Evolutionary conservation across 2,888 invertebrate genomes (phyloP).

Genomic region (Heliconius ismenius): DNA sequence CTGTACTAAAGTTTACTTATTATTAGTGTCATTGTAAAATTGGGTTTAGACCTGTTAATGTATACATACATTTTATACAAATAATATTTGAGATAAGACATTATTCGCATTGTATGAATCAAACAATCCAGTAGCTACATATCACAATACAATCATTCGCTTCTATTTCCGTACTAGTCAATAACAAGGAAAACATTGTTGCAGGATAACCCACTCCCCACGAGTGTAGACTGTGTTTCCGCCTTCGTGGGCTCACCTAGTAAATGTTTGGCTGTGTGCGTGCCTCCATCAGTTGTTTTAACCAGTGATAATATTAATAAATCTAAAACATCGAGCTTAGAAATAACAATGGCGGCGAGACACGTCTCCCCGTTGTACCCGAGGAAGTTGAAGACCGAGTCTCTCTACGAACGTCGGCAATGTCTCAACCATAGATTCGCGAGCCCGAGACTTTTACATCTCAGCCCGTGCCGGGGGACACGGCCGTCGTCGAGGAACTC

Average conservation of each 20-base stretch:
- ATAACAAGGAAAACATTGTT: conserved; percentile 48
- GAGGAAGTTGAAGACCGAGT: conserved; percentile 67
- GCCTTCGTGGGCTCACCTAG: conserved; percentile 45
- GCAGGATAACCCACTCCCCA: conserved; percentile 66
- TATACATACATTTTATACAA: background rate
- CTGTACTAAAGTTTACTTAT: too few relatives aligned
- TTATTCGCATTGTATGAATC: background rate
- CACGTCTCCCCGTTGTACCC: conserved; percentile 70
- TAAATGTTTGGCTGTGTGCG: conserved; percentile 56
- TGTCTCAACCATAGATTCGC: conserved; percentile 72
- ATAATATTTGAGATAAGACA: conserved; percentile 2
- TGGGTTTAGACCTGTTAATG: background rate
- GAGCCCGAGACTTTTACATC: conserved; percentile 79
- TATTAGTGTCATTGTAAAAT: background rate
- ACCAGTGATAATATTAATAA: conserved; percentile 56
- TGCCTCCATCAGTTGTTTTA: conserved; percentile 59
- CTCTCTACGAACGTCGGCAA: conserved; percentile 69
- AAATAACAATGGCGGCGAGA: conserved; percentile 55
- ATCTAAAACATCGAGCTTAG: conserved; percentile 53
- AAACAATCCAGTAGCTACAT: background rate
- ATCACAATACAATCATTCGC: background rate
- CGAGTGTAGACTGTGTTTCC: conserved; percentile 49
- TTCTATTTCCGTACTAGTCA: background rate
- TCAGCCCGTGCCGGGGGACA: conserved; percentile 82
- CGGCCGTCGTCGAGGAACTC: conserved; percentile 90